Percentiles rank a stretch among this genome's conserved stretches.
phyloP scores from a whole-genome alignment of 2,113 vertebrate species.

The Caloenas nicobarica region DNA sequence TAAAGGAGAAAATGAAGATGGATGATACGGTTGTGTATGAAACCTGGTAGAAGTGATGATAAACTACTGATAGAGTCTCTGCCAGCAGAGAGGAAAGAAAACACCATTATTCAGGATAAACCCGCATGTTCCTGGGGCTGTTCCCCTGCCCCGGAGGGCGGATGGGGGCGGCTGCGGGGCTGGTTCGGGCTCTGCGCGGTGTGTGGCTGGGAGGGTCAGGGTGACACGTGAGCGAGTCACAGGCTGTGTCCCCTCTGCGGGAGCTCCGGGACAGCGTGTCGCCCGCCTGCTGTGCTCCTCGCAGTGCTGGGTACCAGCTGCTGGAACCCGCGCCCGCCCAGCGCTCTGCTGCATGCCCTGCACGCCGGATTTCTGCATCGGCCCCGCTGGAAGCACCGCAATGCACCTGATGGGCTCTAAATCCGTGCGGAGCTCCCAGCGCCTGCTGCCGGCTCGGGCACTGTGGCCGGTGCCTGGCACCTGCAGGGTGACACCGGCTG shows the following conservation, averaged over 20 bases:
- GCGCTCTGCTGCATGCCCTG: background rate
- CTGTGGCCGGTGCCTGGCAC: no score
- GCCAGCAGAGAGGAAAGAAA: constrained; percentile 25
- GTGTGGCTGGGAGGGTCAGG: no score
- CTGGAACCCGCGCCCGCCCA: no score
- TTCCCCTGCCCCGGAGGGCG: background rate
- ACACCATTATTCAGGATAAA: constrained; percentile 36
- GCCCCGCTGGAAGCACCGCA: background rate
- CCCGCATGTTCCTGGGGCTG: background rate
- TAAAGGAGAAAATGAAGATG: constrained; percentile 69
- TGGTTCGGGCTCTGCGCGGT: no score
- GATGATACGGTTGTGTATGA: constrained; percentile 52
- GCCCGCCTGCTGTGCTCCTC: no score
- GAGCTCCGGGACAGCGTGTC: no score
- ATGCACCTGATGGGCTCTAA: background rate
- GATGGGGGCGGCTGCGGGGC: no score
- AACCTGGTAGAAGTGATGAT: constrained; percentile 61
- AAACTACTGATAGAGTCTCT: constrained; percentile 40
- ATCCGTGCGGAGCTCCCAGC: background rate
- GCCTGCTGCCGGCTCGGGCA: no score
- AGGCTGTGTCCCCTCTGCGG: no score
- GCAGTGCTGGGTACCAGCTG: no score
- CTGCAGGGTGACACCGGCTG: background rate
- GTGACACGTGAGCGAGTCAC: no score
- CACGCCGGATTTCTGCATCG: background rate